Base-by-base conservation (phyloP, 2,888 invertebrate genomes). In the Cheilosia scutellata region DNA sequence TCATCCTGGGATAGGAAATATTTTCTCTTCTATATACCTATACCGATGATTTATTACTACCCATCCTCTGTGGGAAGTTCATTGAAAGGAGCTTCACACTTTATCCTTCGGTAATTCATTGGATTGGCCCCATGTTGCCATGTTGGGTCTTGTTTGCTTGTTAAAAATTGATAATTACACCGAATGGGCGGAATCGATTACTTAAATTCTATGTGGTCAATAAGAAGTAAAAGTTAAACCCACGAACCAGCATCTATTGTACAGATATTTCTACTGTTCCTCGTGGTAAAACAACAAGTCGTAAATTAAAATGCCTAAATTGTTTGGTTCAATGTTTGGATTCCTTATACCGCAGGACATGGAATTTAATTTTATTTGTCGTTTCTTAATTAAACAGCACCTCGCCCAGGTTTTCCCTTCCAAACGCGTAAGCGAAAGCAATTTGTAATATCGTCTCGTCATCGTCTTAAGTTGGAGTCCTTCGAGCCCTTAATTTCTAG, bases 311-410 rank as follows among this genome's bases (percentile, higher is more conserved):
- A 55, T 6, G n/a, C 16, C 55, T 55, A 11, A 55, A 55, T 33
- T 33, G 31, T 55, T 16, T 16, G 55, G 55, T 31, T 55, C 37
- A 20, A 11, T 40, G 33, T 20, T 16, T 4, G 6, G n/a, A 20
- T 37, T 37, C 4, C 40, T 4, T 58, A n/a, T n/a, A 25, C 20
- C 40, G 55, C 37, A 25, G 9, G 58, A 40, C 58, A 20, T 37
- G 25, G 40, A 58, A 58, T 58, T 58, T 58, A 58, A 58, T 37
- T 33, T 58, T 5, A 9, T 33, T 55, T 62, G 37, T 29, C 37
- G 20, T 37, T 25, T 20, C 33, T 13, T 51, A 51, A 51, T 29
- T 27, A 13, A 51, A 25, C 51, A 51, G 27, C 27, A 11, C 25
- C 31, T 4, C 27, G 13, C 25, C 31, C 13, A 6, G 2, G 6